These are phyloP conservation scores for Porites evermanni DNA, from an alignment of 92 coral and sea anemone genomes.

Conservation along the genomic window DNA sequence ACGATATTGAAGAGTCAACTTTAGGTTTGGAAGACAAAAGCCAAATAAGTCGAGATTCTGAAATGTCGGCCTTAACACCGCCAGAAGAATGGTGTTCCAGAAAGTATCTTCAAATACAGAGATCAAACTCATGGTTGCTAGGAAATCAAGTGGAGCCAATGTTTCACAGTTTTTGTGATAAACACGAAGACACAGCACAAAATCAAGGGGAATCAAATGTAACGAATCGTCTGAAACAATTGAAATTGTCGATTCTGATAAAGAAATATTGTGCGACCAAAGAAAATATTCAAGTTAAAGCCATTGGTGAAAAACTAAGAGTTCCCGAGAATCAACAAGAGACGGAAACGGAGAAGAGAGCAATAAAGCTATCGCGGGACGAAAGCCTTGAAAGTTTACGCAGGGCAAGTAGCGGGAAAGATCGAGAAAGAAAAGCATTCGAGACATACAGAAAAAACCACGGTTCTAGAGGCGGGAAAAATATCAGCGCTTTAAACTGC, in stretches of 20 bases:
- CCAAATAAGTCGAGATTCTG: neutral
- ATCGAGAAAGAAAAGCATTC: neutral
- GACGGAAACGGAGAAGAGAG: neutral
- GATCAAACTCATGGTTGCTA: neutral
- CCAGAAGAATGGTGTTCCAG: neutral
- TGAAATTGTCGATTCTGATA: neutral
- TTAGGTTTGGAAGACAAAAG: neutral
- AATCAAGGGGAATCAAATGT: neutral
- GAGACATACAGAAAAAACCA: conserved; percentile 11
- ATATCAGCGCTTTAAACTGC: conserved; percentile 52
- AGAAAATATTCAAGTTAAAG: neutral
- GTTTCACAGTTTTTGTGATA: neutral
- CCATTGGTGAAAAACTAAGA: neutral
- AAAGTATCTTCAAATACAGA: neutral
- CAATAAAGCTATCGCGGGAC: neutral
- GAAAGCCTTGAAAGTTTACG: neutral
- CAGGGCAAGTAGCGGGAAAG: neutral
- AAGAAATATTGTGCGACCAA: neutral
- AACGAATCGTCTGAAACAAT: neutral
- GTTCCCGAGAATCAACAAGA: neutral
- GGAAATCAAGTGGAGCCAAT: neutral
- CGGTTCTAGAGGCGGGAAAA: neutral
- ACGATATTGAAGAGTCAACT: neutral
- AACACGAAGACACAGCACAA: neutral
- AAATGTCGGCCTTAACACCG: neutral